A percentile compares a stretch with the other conserved stretches of the same genome.
Conservation (phyloP, 2,888 invertebrate species). For the Thera britannica region DNA sequence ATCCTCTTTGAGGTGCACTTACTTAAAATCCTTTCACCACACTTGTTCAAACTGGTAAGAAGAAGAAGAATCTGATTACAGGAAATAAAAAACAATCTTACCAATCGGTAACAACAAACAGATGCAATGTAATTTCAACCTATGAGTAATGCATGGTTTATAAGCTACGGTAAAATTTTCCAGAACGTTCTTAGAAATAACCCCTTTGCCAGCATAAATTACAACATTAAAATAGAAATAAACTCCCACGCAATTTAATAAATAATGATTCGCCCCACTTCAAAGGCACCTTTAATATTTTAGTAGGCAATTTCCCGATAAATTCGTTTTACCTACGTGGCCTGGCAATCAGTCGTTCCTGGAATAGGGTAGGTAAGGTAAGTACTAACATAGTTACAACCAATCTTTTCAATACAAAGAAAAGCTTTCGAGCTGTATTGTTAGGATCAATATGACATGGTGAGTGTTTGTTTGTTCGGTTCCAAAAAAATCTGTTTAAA, state of each 20-base stretch:
- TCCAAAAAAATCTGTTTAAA: too few species aligned
- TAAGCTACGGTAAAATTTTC: not conserved
- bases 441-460: not conserved
- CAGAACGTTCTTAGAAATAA: not conserved
- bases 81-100: too few species aligned
- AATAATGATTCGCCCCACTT: slow-evolving; percentile 14
- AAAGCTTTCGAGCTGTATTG: not conserved
- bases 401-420: slow-evolving; percentile 1
- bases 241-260: slow-evolving; percentile 16
- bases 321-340: slow-evolving; percentile 21
- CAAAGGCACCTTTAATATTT: slow-evolving; percentile 16
- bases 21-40: too few species aligned
- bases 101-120: too few species aligned
- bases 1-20: too few species aligned
- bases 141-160: too few species aligned
- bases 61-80: too few species aligned
- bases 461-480: not conserved
- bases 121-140: too few species aligned
- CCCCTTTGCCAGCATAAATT: not conserved
- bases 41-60: too few species aligned
- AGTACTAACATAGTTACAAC: not conserved
- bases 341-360: slow-evolving; percentile 21
- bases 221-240: slow-evolving; percentile 9
- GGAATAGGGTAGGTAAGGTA: slow-evolving; percentile 7
- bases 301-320: slow-evolving; percentile 25